A percentile compares a stretch with the other conserved stretches of the same genome.
Evolutionary conservation across 1,140 invertebrate species (phyloP).

Genomic region (Sesamia nonagrioides): DNA sequence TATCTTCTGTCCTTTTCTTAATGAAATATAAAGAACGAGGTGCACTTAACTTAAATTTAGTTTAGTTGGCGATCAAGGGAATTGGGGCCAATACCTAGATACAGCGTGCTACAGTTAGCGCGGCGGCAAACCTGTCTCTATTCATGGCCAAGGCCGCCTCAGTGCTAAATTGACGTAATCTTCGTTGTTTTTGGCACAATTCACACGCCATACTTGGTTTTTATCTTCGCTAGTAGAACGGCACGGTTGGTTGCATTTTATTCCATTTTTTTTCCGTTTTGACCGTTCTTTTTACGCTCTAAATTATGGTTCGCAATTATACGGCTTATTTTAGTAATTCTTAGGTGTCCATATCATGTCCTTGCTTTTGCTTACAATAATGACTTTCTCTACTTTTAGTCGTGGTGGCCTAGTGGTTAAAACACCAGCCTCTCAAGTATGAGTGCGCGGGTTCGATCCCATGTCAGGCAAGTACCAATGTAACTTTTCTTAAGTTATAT

Average conservation of each 20-base stretch:
- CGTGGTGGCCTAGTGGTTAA: too few species aligned
- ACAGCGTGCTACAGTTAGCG: background rate
- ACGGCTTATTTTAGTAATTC: background rate
- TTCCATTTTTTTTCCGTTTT: background rate
- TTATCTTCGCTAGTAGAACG: slow-evolving; percentile 10
- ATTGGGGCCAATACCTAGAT: slow-evolving; percentile 25
- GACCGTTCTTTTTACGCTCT: background rate
- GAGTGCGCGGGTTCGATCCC: too few species aligned
- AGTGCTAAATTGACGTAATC: slow-evolving; percentile 44
- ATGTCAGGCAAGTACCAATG: too few species aligned
- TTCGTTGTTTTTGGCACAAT: slow-evolving; percentile 42
- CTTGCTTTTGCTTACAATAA: background rate
- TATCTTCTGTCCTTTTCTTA: too few species aligned
- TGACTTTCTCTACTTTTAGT: too few species aligned
- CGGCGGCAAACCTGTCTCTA: slow-evolving; percentile 38
- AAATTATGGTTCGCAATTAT: background rate
- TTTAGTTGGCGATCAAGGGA: too few species aligned
- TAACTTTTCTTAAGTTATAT: too few species aligned
- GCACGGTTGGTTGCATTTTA: background rate
- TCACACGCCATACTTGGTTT: slow-evolving; percentile 41
- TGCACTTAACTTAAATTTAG: too few species aligned
- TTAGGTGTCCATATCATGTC: background rate
- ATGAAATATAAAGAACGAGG: too few species aligned
- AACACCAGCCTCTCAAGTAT: too few species aligned
- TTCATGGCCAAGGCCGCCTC: slow-evolving; percentile 47